These are phyloP conservation scores for Tricholaema leucomelas DNA, from an alignment of 2,113 vertebrate species.

Conservation along the genomic window DNA sequence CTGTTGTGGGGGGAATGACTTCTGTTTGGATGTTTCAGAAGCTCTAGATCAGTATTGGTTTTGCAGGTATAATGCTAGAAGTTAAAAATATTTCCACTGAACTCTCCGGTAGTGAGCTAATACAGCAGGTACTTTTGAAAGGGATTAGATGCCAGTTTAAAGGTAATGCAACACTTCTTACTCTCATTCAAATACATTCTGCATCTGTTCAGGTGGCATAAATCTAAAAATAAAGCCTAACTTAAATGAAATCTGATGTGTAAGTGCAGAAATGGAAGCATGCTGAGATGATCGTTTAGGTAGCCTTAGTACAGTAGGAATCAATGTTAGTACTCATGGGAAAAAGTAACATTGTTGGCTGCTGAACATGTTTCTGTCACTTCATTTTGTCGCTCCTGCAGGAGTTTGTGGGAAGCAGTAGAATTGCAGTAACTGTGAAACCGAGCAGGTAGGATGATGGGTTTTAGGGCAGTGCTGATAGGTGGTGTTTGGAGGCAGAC, in stretches of 20 bases:
- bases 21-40: not conserved
- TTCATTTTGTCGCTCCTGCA: not conserved
- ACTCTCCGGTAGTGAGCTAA: not conserved
- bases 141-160: conserved; percentile 10
- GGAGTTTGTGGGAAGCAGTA: not conserved
- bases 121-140: conserved; percentile 7
- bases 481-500: not conserved
- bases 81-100: conserved; percentile 7
- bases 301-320: not conserved
- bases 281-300: not conserved
- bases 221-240: not conserved
- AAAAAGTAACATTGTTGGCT: not conserved
- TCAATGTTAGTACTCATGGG: not conserved
- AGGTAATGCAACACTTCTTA: not conserved
- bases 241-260: not conserved
- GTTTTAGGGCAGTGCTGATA: not conserved
- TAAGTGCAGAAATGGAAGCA: not conserved
- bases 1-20: not conserved
- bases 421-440: not conserved
- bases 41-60: conserved; percentile 15
- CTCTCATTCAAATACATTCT: not conserved
- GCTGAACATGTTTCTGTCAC: not conserved
- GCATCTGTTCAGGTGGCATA: not conserved
- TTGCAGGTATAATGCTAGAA: not conserved
- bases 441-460: not conserved